These are phyloP conservation scores for Lasiurus cinereus DNA, from an alignment of 2,113 vertebrate genomes.

Conservation along the genomic window DNA sequence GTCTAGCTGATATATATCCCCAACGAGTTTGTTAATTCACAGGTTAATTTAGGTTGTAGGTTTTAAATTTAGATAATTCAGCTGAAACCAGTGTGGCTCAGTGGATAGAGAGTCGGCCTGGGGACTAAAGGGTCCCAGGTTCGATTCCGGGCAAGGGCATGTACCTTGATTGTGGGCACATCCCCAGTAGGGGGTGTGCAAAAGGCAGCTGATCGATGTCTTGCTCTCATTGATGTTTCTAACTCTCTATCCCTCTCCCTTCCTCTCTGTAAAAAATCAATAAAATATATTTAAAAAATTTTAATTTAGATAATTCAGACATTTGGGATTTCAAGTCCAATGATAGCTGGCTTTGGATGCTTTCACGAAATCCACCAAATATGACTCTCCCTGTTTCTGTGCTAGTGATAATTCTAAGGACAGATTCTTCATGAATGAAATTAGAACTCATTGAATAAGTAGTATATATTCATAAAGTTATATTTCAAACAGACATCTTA, in stretches of 20 bases:
- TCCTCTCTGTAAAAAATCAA: no score
- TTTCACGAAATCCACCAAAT: not conserved
- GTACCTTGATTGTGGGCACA: no score
- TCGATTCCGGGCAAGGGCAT: no score
- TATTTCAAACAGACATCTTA: not conserved
- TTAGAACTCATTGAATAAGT: not conserved
- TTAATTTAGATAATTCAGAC: conserved; percentile 26
- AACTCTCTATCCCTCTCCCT: no score
- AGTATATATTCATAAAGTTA: no score
- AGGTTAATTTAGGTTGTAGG: not conserved
- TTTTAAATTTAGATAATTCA: conserved; percentile 34
- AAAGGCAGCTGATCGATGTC: no score
- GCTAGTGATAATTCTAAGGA: not conserved
- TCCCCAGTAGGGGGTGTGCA: no score
- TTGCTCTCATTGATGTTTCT: no score
- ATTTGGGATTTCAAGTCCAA: conserved; percentile 9
- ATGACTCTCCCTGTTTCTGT: not conserved
- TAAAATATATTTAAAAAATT: no score
- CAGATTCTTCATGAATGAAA: not conserved
- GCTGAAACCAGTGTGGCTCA: not conserved
- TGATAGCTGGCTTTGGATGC: not conserved
- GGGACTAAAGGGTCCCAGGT: no score
- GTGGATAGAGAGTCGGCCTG: no score
- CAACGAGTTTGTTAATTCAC: not conserved
- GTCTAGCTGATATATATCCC: not conserved